These are phyloP conservation scores for Spea multiplicata DNA, from an alignment of 2,113 vertebrate genomes.

Conservation along the genomic window DNA sequence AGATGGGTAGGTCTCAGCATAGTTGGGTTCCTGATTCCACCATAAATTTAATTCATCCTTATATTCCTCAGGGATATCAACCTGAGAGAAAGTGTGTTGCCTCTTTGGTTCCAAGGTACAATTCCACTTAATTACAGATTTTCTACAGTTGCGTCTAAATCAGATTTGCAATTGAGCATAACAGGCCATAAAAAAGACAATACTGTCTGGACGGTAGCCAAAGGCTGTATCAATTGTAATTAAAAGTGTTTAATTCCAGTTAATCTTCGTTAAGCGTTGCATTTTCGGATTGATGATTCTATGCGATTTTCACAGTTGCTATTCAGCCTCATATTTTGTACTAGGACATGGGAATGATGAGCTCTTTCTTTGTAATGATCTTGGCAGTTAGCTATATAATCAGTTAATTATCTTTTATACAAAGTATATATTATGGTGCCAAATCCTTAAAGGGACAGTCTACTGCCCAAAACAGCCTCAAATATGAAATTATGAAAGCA, in stretches of 20 bases:
- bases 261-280: conserved; percentile 69
- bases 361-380: background rate
- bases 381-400: no score
- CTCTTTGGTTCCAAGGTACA: no score
- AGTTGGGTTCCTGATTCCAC: no score
- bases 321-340: conserved; percentile 56
- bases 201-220: conserved; percentile 54
- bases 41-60: no score
- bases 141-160: conserved; percentile 58
- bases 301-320: conserved; percentile 57
- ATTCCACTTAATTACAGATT: conserved; percentile 34
- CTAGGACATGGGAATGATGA: conserved; percentile 39
- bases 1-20: no score
- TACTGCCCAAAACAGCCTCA: no score
- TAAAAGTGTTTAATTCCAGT: conserved; percentile 68
- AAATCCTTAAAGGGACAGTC: no score
- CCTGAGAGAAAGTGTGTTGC: no score
- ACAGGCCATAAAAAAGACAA: conserved; percentile 53
- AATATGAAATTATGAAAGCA: no score
- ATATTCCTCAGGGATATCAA: no score
- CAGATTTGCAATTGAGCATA: conserved; percentile 56
- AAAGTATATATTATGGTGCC: no score
- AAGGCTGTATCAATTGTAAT: conserved; percentile 62
- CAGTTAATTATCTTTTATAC: no score
- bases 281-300: conserved; percentile 52